Base-by-base conservation (phyloP, 1,140 invertebrate genomes). In the Camponotus vicinus region DNA sequence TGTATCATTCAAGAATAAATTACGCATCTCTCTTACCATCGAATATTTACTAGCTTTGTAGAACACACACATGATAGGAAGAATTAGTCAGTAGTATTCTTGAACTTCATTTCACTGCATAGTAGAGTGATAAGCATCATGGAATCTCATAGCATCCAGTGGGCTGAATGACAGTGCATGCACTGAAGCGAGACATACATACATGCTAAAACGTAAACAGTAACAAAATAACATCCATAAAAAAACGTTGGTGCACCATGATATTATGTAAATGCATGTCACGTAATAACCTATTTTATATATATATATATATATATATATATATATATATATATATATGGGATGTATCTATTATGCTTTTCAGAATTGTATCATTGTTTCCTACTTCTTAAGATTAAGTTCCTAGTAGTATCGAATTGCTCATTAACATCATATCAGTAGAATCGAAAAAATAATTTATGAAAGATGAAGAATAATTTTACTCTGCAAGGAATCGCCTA, bases 121-220 rank as follows among this genome's bases (percentile, higher is more conserved):
- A 88, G 88, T 84, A 80, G 86, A 89, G 86, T 91, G 89, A 93
- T 89, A 93, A 93, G 91, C 89, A 85, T 94, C 90, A 91, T 88
- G 88, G 92, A 91, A 92, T 91, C 86, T 91, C 86, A 92, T 88
- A 88, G 88, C 87, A 93, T 94, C 90, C 91, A 88, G 88, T 86
- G 85, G 89, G 85, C 89, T 92, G 88, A 89, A 78, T 90, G 92
- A 92, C 89, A 90, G 92, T 91, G 92, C 93, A 94, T 94, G 93
- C 93, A 93, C 86, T 89, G 85, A 93, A 93, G 93, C 92, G 89
- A 93, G 90, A 92, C 86, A 92, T 91, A 87, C 77, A 90, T 92
- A 86, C 94, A 94, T 95, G 93, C 94, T 94, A 92, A 93, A 94
- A 92, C 91, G 89, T 91, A 93, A 93, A 92, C 84, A 79, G 88